phyloP scores from a whole-genome alignment of 2,888 invertebrate species.

The Ischnus inquisitorius region DNA sequence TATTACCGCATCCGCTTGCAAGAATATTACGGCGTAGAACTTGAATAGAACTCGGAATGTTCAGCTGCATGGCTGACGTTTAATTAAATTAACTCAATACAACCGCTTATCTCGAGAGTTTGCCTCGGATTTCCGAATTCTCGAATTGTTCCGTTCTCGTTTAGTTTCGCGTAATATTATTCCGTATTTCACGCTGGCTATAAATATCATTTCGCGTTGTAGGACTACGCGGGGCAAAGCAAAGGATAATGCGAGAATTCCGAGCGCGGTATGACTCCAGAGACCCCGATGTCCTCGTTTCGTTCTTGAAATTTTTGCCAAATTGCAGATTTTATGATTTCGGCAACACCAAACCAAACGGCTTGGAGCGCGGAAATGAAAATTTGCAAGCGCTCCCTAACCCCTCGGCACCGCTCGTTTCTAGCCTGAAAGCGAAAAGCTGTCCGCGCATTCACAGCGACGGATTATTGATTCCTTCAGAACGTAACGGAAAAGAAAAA shows the following conservation, averaged over 20 bases:
- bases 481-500: constrained; percentile 26
- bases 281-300: constrained; percentile 29
- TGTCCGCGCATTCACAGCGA: constrained; percentile 45
- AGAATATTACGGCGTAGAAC: not conserved
- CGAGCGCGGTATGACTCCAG: constrained; percentile 36
- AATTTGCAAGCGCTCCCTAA: constrained; percentile 26
- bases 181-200: not conserved
- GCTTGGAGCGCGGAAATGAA: constrained; percentile 23
- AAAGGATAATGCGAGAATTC: constrained; percentile 15
- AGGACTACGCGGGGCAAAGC: not conserved
- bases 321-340: constrained; percentile 47
- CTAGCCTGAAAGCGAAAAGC: constrained; percentile 28
- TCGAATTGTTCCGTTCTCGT: not conserved
- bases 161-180: constrained; percentile 27
- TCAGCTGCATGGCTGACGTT: not conserved
- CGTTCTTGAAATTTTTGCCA: constrained; percentile 24
- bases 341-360: constrained; percentile 15
- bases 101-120: not conserved
- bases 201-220: constrained; percentile 28
- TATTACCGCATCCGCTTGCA: not conserved
- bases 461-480: constrained; percentile 39
- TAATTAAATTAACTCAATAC: not conserved
- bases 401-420: not conserved
- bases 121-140: not conserved
- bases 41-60: not conserved